Percentiles rank a stretch among this genome's conserved stretches.
Evolutionary conservation across 2,797 vertebrate genomes (phyloP).

Genomic region (Protonibea diacanthus): DNA sequence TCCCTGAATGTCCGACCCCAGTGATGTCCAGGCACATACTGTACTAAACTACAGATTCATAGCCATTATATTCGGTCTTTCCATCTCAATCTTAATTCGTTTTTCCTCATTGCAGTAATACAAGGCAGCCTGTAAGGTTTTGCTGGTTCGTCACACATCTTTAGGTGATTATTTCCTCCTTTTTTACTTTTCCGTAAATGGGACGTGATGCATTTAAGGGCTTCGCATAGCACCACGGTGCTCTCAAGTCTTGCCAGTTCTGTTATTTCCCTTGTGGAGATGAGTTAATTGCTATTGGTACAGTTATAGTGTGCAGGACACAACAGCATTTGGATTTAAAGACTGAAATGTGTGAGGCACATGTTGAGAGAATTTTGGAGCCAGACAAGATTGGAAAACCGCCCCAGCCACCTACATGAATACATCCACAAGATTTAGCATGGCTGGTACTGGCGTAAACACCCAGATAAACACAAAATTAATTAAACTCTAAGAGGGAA

Average conservation of each 20-base stretch:
- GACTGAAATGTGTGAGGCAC: conserved; percentile 79
- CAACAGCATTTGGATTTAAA: conserved; percentile 48
- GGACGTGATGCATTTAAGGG: conserved; percentile 58
- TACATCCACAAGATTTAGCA: conserved; percentile 50
- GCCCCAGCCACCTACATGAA: conserved; percentile 53
- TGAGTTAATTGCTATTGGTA: conserved; percentile 78
- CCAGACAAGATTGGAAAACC: conserved; percentile 52
- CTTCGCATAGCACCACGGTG: conserved; percentile 37
- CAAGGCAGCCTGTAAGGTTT: conserved; percentile 54
- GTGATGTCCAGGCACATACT: conserved; percentile 38
- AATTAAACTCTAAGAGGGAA: conserved; percentile 65
- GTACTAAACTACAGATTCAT: conserved; percentile 18
- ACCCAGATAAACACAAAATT: conserved; percentile 70
- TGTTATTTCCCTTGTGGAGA: conserved; percentile 70
- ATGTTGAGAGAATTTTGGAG: conserved; percentile 70
- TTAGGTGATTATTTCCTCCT: conserved; percentile 75
- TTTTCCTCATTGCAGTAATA: conserved; percentile 49
- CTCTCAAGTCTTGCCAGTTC: conserved; percentile 77
- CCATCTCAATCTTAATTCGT: conserved; percentile 33
- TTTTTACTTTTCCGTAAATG: conserved; percentile 33
- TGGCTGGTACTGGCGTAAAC: conserved; percentile 56
- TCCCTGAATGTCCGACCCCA: conserved; percentile 49
- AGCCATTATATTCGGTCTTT: conserved; percentile 35
- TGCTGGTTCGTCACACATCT: conserved; percentile 69
- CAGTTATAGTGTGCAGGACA: conserved; percentile 67